A percentile compares a stretch with the other conserved stretches of the same genome.
phyloP scores from a whole-genome alignment of 1,140 invertebrate genomes.

The Drosophila kohkoa region DNA sequence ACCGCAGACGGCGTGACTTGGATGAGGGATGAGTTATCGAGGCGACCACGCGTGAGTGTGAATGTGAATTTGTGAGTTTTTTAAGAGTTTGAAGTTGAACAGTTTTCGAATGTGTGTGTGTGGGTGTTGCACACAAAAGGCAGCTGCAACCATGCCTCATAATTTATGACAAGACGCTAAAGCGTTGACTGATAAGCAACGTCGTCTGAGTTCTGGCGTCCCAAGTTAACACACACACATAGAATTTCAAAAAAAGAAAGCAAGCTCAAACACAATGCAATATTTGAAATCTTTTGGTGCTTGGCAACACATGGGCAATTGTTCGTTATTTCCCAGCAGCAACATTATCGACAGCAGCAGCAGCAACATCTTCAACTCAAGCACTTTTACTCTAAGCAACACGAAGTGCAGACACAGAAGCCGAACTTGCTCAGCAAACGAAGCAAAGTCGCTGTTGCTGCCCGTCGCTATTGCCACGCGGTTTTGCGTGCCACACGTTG shows the following conservation, averaged over 20 bases:
- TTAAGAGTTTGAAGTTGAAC: too few species aligned
- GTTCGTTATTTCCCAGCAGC: conserved; percentile 29
- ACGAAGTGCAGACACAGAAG: conserved; percentile 54
- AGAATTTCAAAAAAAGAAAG: background rate
- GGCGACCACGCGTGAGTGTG: conserved; percentile 67
- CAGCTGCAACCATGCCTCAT: conserved; percentile 55
- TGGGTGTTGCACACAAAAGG: conserved; percentile 3
- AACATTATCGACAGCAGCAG: conserved; percentile 40
- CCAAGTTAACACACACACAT: conserved; percentile 21
- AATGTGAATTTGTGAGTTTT: conserved; percentile 10
- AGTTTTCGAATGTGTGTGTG: conserved; percentile 5
- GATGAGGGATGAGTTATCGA: conserved; percentile 62
- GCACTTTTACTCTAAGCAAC: conserved; percentile 27
- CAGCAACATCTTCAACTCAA: conserved; percentile 59
- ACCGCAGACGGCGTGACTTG: conserved; percentile 77
- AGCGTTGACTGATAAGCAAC: conserved; percentile 73
- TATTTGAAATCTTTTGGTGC: conserved; percentile 3
- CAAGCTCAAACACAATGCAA: conserved; percentile 19
- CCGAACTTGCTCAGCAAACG: conserved; percentile 53
- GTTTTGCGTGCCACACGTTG: conserved; percentile 64
- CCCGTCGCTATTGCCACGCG: conserved; percentile 57
- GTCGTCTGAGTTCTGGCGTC: conserved; percentile 29
- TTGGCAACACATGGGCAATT: conserved; percentile 14
- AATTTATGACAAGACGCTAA: conserved; percentile 71
- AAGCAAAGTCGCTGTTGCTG: conserved; percentile 46